Conservation (phyloP, 2,797 vertebrate species). For the Chaunax sp. region DNA sequence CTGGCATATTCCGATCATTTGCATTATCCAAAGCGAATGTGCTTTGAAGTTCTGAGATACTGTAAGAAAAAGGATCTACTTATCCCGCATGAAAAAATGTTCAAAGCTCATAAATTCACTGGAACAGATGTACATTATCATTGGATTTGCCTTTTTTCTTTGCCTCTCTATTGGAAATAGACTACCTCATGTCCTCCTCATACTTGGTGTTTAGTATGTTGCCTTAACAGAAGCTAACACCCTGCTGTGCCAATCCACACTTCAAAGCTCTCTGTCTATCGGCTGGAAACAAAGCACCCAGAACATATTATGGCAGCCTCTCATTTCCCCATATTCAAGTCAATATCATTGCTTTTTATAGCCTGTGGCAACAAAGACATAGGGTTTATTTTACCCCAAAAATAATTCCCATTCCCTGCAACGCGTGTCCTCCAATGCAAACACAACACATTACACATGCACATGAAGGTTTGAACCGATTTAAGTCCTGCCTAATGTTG, state of each 20-base stretch:
- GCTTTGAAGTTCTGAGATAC: constrained; percentile 99
- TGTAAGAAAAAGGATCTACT: constrained; percentile 96
- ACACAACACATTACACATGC: constrained; percentile 41
- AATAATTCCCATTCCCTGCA: constrained; percentile 29
- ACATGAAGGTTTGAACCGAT: constrained; percentile 32
- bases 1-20: constrained; percentile 92
- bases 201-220: constrained; percentile 92
- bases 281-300: constrained; percentile 94
- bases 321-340: constrained; percentile 92
- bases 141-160: constrained; percentile 93
- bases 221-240: constrained; percentile 89
- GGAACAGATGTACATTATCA: constrained; percentile 99
- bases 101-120: constrained; percentile 99
- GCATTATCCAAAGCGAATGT: constrained; percentile 96
- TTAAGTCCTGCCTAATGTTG: constrained; percentile 9
- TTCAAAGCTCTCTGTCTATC: constrained; percentile 96
- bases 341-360: constrained; percentile 87
- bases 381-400: constrained; percentile 80
- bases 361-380: constrained; percentile 82
- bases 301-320: constrained; percentile 90
- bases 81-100: constrained; percentile 96
- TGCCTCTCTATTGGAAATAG: constrained; percentile 93
- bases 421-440: constrained; percentile 40
- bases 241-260: constrained; percentile 94
- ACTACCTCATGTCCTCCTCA: constrained; percentile 89